Percentiles rank a stretch among this genome's conserved stretches.
Conservation (phyloP, 2,888 invertebrate species). For the Erebia ligea region DNA sequence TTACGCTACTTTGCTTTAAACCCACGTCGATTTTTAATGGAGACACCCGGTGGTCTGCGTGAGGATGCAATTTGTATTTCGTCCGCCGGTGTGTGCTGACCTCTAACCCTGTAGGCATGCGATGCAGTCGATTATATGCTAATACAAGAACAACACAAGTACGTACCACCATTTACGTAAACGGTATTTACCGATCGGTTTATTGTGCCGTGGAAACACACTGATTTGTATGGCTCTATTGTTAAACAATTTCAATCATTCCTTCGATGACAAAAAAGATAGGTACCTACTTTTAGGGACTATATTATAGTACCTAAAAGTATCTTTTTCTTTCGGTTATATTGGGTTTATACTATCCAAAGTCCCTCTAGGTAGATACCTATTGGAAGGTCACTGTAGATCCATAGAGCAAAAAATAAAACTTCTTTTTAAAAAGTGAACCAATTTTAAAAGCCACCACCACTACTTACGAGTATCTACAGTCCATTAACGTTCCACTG, state of each 20-base stretch:
- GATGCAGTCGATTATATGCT: constrained; percentile 65
- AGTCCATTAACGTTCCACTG: too few relatives aligned
- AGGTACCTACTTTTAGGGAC: too few relatives aligned
- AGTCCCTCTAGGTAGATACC: too few relatives aligned
- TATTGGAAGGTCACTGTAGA: too few relatives aligned
- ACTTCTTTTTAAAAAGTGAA: too few relatives aligned
- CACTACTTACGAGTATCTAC: too few relatives aligned
- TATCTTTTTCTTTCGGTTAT: too few relatives aligned
- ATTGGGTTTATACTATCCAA: too few relatives aligned
- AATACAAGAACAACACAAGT: constrained; percentile 50
- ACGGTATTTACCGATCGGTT: constrained; percentile 43
- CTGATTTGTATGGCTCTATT: background rate
- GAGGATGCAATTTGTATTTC: constrained; percentile 70
- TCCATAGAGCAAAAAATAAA: too few relatives aligned
- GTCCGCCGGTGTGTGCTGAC: constrained; percentile 53
- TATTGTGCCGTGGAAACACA: constrained; percentile 11
- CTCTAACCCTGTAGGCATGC: constrained; percentile 52
- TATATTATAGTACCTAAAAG: too few relatives aligned
- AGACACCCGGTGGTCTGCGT: constrained; percentile 55
- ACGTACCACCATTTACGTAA: constrained; percentile 58
- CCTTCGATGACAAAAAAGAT: too few relatives aligned
- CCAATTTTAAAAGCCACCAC: too few relatives aligned
- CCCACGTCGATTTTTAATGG: constrained; percentile 39
- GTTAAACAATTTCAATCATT: background rate
- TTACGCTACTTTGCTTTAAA: background rate